A percentile compares a stretch with the other conserved stretches of the same genome.
phyloP scores from a whole-genome alignment of 2,888 invertebrate genomes.

The Rhagophthalmus giganteus region DNA sequence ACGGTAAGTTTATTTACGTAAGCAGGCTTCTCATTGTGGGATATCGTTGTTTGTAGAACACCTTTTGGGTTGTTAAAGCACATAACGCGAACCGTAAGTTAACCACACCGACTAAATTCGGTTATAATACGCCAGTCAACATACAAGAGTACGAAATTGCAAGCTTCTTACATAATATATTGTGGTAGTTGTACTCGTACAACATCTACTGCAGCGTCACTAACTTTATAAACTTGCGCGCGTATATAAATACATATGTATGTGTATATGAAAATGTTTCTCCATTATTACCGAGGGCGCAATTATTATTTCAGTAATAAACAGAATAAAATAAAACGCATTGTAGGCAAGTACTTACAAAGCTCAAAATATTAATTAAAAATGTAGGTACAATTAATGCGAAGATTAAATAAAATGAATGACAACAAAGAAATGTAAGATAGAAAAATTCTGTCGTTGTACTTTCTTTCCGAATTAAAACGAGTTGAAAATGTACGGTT shows the following conservation, averaged over 20 bases:
- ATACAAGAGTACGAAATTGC: conserved; percentile 12
- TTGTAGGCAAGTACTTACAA: too few relatives aligned
- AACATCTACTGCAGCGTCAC: neutral
- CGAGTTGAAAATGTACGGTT: too few relatives aligned
- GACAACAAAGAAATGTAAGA: too few relatives aligned
- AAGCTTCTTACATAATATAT: conserved; percentile 13
- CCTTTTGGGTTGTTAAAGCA: conserved; percentile 14
- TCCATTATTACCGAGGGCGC: neutral
- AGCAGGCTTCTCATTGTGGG: conserved; percentile 6
- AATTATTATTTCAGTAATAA: too few relatives aligned
- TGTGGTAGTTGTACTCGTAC: conserved; percentile 2
- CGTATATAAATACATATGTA: too few relatives aligned
- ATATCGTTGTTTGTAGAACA: conserved; percentile 17
- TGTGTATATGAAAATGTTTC: too few relatives aligned
- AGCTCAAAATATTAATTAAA: too few relatives aligned
- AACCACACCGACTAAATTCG: conserved; percentile 15
- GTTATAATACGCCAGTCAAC: conserved; percentile 15
- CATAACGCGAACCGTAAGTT: conserved; percentile 14
- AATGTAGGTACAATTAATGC: too few relatives aligned
- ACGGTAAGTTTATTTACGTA: conserved; percentile 10
- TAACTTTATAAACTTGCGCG: neutral
- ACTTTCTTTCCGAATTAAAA: too few relatives aligned
- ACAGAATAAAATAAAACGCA: too few relatives aligned
- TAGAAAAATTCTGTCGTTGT: too few relatives aligned
- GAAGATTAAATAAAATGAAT: too few relatives aligned